Evolutionary conservation across 2,113 vertebrate genomes (phyloP), one percentile per base, ranked within the genome.

Genomic region (Malurus alboscapulatus): DNA sequence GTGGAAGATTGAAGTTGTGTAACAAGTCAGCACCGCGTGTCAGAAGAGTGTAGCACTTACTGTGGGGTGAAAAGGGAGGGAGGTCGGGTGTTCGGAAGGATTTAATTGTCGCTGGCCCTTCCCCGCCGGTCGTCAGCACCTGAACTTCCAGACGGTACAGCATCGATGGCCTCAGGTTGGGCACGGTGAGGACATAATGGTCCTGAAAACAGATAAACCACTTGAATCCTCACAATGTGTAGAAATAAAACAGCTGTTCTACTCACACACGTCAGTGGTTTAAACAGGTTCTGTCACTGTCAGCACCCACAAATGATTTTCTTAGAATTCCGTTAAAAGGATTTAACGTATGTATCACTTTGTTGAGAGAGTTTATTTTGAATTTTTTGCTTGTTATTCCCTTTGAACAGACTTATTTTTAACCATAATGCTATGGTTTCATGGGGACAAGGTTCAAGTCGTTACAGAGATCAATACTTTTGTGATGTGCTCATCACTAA

Each of bases 101-200:
- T 95, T 98, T 99, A 69, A 99, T 97, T 0, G 98, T 98, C 65
- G 98, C 98, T 7, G 99, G 98, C 10, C 99, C 99, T 79, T 99
- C 99, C 55, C 99, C 99, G 8, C 96, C 98, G 4, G 98, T 97
- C 0, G 98, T 99, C 93, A 99, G 97, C 57, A 98, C 98, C 71
- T 99, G 99, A 21, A 99, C 99, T 96, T 99, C 98, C 95, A 99
- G 94, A 57, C 98, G 98, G 94, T 99, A 99, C 90, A 98, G 98
- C 36, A 98, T 98, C 8, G 98, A 98, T 0, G 98, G 98, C 82
- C 99, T 97, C 94, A 99, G 97, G 89, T 98, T 99, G 77, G 98
- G 97, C 76, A 99, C 99, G 0, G 98, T 98, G 10, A 99, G 98
- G 7, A 98, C 51, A 44, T 98, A 97, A 79, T 98, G 99, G 94